Base-by-base conservation (phyloP, 1,140 invertebrate genomes). In the Scaptomyza pallida region DNA sequence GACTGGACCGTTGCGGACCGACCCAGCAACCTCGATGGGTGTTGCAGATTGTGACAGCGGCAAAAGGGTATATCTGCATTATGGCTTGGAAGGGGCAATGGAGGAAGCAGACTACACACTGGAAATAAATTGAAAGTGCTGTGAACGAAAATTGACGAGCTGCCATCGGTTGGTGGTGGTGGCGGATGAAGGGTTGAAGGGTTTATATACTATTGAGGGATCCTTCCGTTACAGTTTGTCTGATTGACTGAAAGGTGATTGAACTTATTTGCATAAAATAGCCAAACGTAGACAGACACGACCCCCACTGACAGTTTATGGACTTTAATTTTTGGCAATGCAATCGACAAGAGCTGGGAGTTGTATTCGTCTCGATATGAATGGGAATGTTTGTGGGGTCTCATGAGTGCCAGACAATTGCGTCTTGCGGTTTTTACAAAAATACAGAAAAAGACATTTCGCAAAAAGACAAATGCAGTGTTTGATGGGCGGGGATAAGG, bases 61-160 rank as follows among this genome's bases (percentile, higher is more conserved):
- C 72, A 74, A 81, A 83, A 88, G 82, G 82, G 82, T 88, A 86
- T 88, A 81, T 77, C 23, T 26, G 23, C 23, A 26, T 63, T 48
- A 23, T 15, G 37, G 48, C n/a, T 15, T 8, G 13, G 15, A 19
- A n/a, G n/a, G n/a, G n/a, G n/a, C n/a, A n/a, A n/a, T n/a, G 44
- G 10, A 26, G 23, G 6, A 5, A 48, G 37, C 60, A 51, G 62
- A 44, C 21, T 33, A 33, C 30, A 2, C 41, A 37, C 26, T 13
- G 69, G 72, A 75, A 88, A 88, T 82, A 88, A 78, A 88, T 88
- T 88, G 82, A 86, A 85, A 85, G 80, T 76, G 81, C 80, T 72
- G 43, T 43, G 72, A 51, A 78, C 61, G 71, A 83, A 85, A 83
- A 83, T 72, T 82, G 79, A 82, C 79, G 79, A 82, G 79, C 48